phyloP scores from a whole-genome alignment of 2,888 invertebrate species.

The Pheosia gnoma region DNA sequence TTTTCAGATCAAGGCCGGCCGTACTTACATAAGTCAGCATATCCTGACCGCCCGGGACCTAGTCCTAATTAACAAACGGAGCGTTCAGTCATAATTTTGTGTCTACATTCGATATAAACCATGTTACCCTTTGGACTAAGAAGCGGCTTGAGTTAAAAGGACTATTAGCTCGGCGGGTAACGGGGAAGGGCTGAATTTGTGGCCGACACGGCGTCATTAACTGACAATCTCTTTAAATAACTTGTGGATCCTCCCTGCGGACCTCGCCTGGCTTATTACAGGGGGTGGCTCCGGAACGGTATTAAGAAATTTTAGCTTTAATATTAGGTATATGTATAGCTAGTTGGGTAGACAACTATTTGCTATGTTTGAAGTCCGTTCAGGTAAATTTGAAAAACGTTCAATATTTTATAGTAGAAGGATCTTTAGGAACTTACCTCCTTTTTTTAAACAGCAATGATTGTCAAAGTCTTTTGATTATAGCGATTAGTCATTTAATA shows the following conservation, averaged over 20 bases:
- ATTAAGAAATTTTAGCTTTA: conserved; percentile 71
- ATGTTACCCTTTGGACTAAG: conserved; percentile 24
- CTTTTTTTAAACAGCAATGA: too few species aligned
- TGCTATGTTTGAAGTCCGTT: not conserved
- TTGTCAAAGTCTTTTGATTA: too few species aligned
- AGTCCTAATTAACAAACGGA: conserved; percentile 6
- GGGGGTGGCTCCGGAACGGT: conserved; percentile 62
- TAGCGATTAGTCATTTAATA: too few species aligned
- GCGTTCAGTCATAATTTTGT: conserved; percentile 31
- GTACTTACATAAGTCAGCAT: not conserved
- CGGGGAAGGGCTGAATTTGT: conserved; percentile 73
- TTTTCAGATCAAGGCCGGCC: not conserved
- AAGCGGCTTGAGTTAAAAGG: conserved; percentile 36
- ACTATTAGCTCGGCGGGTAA: conserved; percentile 56
- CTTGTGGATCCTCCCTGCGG: conserved; percentile 72
- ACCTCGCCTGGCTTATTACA: conserved; percentile 66
- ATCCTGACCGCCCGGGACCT: not conserved
- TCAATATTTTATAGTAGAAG: too few species aligned
- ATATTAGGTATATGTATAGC: not conserved
- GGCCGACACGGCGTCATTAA: conserved; percentile 72
- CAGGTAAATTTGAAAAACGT: not conserved
- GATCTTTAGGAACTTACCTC: too few species aligned
- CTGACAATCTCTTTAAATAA: conserved; percentile 81
- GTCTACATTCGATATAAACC: conserved; percentile 25
- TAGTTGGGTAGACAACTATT: not conserved